Evolutionary conservation across 92 coral and sea anemone species (phyloP).

Genomic region (Zoanthus gigantus): DNA sequence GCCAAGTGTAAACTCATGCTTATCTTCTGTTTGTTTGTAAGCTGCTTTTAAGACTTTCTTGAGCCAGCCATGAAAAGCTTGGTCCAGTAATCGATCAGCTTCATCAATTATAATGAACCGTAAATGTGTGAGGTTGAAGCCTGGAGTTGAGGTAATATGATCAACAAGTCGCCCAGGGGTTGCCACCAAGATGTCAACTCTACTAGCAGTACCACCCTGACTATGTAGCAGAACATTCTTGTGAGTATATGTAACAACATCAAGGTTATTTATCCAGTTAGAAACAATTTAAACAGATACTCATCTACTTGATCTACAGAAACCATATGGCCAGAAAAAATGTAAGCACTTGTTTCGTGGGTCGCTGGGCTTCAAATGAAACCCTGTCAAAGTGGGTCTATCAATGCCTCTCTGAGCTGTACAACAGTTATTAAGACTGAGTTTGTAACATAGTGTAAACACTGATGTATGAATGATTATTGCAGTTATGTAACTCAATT

Average conservation of each 20-base stretch:
- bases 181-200: constrained; percentile 85
- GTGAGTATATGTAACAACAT: neutral
- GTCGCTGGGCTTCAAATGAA: no score
- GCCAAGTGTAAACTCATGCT: neutral
- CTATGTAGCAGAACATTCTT: constrained; percentile 47
- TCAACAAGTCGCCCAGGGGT: constrained; percentile 97
- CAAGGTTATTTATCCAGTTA: no score
- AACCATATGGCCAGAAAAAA: no score
- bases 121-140: constrained; percentile 83
- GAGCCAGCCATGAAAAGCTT: constrained; percentile 94
- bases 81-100: constrained; percentile 92
- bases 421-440: no score
- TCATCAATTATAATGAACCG: constrained; percentile 96
- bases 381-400: no score
- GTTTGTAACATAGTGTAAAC: no score
- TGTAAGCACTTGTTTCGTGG: no score
- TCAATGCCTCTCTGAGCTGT: no score
- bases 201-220: constrained; percentile 78
- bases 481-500: no score
- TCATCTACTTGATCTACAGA: no score
- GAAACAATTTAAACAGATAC: no score
- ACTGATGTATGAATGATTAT: no score
- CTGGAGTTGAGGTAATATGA: constrained; percentile 84
- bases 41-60: constrained; percentile 78
- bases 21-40: constrained; percentile 43